Evolutionary conservation across 2,888 invertebrate genomes (phyloP).

Genomic region (Pheosia gnoma): DNA sequence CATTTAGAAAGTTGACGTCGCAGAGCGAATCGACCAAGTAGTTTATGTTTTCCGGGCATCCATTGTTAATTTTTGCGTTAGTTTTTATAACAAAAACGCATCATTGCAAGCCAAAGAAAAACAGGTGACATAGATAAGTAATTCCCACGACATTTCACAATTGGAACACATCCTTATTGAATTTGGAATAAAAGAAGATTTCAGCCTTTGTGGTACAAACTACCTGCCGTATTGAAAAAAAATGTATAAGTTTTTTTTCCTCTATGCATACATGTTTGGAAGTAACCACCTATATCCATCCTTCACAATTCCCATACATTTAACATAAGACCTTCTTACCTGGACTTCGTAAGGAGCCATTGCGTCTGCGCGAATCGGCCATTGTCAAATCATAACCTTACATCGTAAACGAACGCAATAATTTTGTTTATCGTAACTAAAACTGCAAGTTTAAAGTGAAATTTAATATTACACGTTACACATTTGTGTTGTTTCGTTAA

Average conservation of each 20-base stretch:
- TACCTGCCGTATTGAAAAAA: conserved; percentile 27
- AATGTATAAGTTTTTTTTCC: conserved; percentile 7
- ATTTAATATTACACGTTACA: conserved; percentile 2
- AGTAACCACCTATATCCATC: conserved; percentile 48
- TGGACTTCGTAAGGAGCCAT: conserved; percentile 44
- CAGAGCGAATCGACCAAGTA: conserved; percentile 12
- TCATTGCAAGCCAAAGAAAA: neutral
- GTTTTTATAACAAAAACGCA: conserved; percentile 8
- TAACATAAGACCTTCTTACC: conserved; percentile 51
- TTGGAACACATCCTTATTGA: conserved; percentile 6
- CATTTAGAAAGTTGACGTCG: conserved; percentile 9
- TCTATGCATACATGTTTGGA: conserved; percentile 11
- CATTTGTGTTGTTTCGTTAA: conserved; percentile 3
- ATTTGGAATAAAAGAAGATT: conserved; percentile 12
- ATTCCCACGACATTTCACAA: conserved; percentile 31
- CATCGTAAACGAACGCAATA: conserved; percentile 51
- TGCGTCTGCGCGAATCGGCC: conserved; percentile 71
- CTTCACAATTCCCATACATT: conserved; percentile 34
- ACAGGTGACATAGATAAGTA: conserved; percentile 2
- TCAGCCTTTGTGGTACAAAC: conserved; percentile 26
- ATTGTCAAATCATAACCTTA: conserved; percentile 73
- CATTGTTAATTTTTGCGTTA: conserved; percentile 5
- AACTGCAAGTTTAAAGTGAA: conserved; percentile 17
- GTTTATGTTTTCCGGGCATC: conserved; percentile 25
- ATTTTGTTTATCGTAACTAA: conserved; percentile 34